A percentile compares a stretch with the other conserved stretches of the same genome.
Evolutionary conservation across 2,113 vertebrate species (phyloP).

Genomic region (Neogale vison): DNA sequence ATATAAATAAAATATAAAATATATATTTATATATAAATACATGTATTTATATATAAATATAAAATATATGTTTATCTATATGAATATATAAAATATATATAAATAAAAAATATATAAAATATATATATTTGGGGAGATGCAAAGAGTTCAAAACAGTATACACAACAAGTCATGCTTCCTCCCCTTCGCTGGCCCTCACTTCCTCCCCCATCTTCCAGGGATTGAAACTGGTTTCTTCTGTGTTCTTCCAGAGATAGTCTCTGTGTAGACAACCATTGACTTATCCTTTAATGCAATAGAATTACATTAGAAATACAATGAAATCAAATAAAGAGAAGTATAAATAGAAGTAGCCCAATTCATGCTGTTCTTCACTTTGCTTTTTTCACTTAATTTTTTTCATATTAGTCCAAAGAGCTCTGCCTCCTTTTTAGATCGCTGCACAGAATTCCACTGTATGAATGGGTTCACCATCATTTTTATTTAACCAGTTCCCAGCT

Average conservation of each 20-base stretch:
- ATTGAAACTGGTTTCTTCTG: neutral
- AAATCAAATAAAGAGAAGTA: neutral
- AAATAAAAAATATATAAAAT: no score
- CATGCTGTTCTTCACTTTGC: neutral
- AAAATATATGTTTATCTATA: no score
- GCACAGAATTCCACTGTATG: neutral
- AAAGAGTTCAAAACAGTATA: slow-evolving; percentile 11
- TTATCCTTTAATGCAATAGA: neutral
- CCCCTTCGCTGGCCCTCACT: neutral
- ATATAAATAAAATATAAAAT: no score
- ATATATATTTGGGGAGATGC: neutral
- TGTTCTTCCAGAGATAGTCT: neutral
- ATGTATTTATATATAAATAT: no score
- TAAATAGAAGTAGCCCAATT: neutral
- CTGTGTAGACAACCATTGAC: neutral
- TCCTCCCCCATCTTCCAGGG: neutral
- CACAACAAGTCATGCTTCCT: neutral
- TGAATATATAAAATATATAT: no score
- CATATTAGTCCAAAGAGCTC: neutral
- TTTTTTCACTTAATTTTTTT: slow-evolving; percentile 44
- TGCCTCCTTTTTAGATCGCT: neutral
- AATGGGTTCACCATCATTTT: neutral
- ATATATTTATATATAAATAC: no score
- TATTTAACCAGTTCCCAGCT: neutral
- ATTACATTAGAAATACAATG: slow-evolving; percentile 31